Evolutionary conservation across 2,113 vertebrate species (phyloP).

Genomic region (Globicephala melas): DNA sequence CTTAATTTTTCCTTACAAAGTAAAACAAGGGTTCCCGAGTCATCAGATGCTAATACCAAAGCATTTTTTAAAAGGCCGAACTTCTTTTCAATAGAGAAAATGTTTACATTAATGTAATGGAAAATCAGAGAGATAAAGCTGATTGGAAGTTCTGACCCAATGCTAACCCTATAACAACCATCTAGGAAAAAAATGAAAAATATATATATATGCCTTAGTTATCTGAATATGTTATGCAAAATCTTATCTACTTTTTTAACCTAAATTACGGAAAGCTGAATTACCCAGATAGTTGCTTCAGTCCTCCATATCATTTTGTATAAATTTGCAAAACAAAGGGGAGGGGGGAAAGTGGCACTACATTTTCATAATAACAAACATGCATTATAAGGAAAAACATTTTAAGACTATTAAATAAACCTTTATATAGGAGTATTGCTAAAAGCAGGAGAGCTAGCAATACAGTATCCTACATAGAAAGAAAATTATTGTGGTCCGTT

Average conservation of each 20-base stretch:
- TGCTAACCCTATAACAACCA: not conserved
- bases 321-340: not conserved
- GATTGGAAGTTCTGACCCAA: slow-evolving; percentile 26
- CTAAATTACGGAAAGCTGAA: slow-evolving; percentile 11
- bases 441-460: slow-evolving; percentile 21
- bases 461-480: slow-evolving; percentile 41
- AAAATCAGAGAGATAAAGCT: slow-evolving; percentile 40
- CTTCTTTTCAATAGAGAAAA: slow-evolving; percentile 43
- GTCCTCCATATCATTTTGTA: not conserved
- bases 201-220: not conserved
- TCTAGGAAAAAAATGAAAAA: slow-evolving; percentile 43
- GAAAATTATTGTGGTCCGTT: not conserved
- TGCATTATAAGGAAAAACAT: slow-evolving; percentile 46
- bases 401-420: slow-evolving; percentile 47
- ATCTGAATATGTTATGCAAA: slow-evolving; percentile 34
- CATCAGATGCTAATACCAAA: slow-evolving; percentile 5
- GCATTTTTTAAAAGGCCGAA: slow-evolving; percentile 33
- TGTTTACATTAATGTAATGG: not conserved
- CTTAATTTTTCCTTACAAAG: slow-evolving; percentile 23
- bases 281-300: slow-evolving; percentile 13
- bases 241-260: slow-evolving; percentile 17
- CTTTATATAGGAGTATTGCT: slow-evolving; percentile 28
- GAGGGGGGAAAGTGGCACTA: not conserved
- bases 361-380: slow-evolving; percentile 50
- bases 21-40: not conserved